phyloP scores from a whole-genome alignment of 2,888 invertebrate genomes.

The Alcis repandata region DNA sequence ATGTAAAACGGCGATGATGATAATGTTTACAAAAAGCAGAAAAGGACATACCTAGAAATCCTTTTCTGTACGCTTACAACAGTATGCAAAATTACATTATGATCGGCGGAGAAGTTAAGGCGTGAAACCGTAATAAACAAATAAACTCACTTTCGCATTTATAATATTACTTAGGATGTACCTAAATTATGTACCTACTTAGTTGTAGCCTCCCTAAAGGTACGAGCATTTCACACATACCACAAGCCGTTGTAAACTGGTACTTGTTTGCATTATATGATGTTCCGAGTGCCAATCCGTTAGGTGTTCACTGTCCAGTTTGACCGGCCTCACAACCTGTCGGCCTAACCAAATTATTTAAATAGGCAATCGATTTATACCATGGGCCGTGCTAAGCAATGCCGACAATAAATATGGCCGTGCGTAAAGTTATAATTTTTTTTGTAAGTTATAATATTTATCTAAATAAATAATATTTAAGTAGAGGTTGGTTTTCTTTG shows the following conservation, averaged over 20 bases:
- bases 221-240: constrained; percentile 8
- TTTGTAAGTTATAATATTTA: not conserved
- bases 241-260: constrained; percentile 10
- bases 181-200: too few species aligned
- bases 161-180: too few species aligned
- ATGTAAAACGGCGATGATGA: too few species aligned
- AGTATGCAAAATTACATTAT: too few species aligned
- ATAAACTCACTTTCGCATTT: too few species aligned
- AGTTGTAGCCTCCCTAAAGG: not conserved
- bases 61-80: too few species aligned
- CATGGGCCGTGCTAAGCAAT: constrained; percentile 20
- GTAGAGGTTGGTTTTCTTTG: not conserved
- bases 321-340: constrained; percentile 40
- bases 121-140: too few species aligned
- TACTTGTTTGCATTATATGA: constrained; percentile 22
- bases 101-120: too few species aligned
- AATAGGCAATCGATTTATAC: constrained; percentile 37
- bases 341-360: constrained; percentile 38
- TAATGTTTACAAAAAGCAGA: too few species aligned
- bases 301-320: constrained; percentile 39
- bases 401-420: constrained; percentile 13
- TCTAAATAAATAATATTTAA: not conserved
- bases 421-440: not conserved
- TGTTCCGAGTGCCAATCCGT: constrained; percentile 38
- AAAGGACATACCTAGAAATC: too few species aligned